Conservation (phyloP, 2,797 vertebrate genomes). For the Megalops cyprinoides region DNA sequence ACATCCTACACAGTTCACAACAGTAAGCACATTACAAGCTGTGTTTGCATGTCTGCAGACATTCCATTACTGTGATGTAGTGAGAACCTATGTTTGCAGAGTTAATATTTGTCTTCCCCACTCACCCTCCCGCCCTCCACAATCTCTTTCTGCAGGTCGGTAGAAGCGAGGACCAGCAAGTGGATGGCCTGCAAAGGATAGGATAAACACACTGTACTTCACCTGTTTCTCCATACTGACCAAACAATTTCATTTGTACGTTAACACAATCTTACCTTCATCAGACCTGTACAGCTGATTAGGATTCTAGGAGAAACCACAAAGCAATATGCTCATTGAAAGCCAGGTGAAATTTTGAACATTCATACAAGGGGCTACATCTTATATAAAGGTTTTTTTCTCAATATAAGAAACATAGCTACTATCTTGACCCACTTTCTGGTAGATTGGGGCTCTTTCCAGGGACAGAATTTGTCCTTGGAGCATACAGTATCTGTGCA, state of each 20-base stretch:
- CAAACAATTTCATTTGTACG: neutral
- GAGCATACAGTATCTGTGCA: neutral
- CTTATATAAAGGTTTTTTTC: too few relatives aligned
- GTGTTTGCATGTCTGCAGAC: too few relatives aligned
- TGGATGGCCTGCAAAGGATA: conserved; percentile 82
- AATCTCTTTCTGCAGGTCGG: conserved; percentile 94
- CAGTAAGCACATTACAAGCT: too few relatives aligned
- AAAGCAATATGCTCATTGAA: neutral
- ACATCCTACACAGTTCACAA: too few relatives aligned
- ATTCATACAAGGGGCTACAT: neutral
- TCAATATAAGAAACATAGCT: too few relatives aligned
- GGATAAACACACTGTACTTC: neutral
- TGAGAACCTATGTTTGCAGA: neutral
- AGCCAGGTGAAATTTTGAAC: neutral
- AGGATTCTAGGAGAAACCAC: conserved; percentile 81
- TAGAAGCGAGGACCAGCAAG: conserved; percentile 86
- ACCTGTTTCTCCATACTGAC: neutral
- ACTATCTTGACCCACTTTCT: too few relatives aligned
- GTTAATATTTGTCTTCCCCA: too few relatives aligned
- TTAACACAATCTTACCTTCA: conserved; percentile 83
- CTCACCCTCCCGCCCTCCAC: conserved; percentile 91
- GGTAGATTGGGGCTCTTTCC: neutral
- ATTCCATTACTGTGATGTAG: neutral
- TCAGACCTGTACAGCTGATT: conserved; percentile 90
- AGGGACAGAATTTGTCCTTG: neutral